Conservation (phyloP, 2,888 invertebrate species). For the Mimas tiliae region DNA sequence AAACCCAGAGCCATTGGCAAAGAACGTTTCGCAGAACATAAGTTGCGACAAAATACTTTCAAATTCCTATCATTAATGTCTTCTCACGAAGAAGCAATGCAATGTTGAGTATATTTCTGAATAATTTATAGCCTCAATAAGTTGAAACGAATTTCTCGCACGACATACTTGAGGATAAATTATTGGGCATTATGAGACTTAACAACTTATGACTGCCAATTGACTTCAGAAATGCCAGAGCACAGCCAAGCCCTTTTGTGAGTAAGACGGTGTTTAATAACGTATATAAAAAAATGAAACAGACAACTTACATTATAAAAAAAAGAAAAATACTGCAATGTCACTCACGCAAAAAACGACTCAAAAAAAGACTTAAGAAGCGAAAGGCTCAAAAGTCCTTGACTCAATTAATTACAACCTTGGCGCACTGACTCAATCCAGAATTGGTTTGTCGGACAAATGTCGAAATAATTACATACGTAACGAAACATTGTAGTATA, state of each 20-base stretch:
- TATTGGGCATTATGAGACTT: too few relatives aligned
- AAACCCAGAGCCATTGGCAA: background rate
- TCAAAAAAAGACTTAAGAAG: conserved; percentile 15
- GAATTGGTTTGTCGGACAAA: background rate
- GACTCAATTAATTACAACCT: conserved; percentile 1
- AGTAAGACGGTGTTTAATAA: too few relatives aligned
- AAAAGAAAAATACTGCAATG: background rate
- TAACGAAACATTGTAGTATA: background rate
- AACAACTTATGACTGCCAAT: too few relatives aligned
- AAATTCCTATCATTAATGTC: background rate
- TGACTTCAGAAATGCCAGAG: too few relatives aligned
- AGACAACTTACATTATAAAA: too few relatives aligned
- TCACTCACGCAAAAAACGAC: background rate
- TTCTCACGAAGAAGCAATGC: too few relatives aligned
- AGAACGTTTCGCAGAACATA: background rate
- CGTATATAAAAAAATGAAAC: too few relatives aligned
- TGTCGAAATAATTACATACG: conserved; percentile 1
- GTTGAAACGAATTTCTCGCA: too few relatives aligned
- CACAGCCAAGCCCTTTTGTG: too few relatives aligned
- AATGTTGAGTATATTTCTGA: too few relatives aligned
- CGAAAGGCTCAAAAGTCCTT: conserved; percentile 22
- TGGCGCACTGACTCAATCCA: background rate
- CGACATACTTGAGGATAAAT: too few relatives aligned
- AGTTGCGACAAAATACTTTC: background rate
- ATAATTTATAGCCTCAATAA: too few relatives aligned